A percentile compares a stretch with the other conserved stretches of the same genome.
phyloP scores from a whole-genome alignment of 2,797 vertebrate genomes.

The Sebastiscus albofasciatus region DNA sequence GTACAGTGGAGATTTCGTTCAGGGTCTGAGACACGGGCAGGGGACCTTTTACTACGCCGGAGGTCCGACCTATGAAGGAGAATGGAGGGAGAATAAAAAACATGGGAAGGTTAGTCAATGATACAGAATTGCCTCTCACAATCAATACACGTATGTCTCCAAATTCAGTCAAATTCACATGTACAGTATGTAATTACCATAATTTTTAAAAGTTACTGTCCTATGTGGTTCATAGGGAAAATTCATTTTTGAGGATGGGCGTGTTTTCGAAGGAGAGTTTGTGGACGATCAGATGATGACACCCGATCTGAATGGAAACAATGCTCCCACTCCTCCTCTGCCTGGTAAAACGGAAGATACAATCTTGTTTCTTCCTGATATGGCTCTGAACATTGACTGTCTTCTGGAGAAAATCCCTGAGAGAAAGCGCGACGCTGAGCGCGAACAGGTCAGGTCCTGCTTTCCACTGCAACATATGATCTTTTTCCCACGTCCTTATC shows the following conservation, averaged over 20 bases:
- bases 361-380: slow-evolving; percentile 33
- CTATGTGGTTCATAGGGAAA: slow-evolving; percentile 78
- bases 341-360: slow-evolving; percentile 66
- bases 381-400: slow-evolving; percentile 79
- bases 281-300: slow-evolving; percentile 76
- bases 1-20: slow-evolving; percentile 86
- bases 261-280: slow-evolving; percentile 83
- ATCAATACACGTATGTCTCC: not conserved
- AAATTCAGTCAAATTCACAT: not conserved
- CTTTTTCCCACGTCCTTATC: not conserved
- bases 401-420: slow-evolving; percentile 81
- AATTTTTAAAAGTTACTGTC: not conserved
- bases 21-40: slow-evolving; percentile 84
- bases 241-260: slow-evolving; percentile 84
- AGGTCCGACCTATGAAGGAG: slow-evolving; percentile 86
- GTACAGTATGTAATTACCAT: not conserved
- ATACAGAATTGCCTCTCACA: not conserved
- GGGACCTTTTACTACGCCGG: slow-evolving; percentile 88
- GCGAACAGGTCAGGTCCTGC: slow-evolving; percentile 81
- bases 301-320: slow-evolving; percentile 34
- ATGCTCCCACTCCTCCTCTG: slow-evolving; percentile 40
- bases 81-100: slow-evolving; percentile 88
- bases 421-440: slow-evolving; percentile 73
- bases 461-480: not conserved
- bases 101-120: slow-evolving; percentile 84